These are phyloP conservation scores for Silurus aristotelis DNA, from an alignment of 2,797 vertebrate species.

Conservation along the genomic window DNA sequence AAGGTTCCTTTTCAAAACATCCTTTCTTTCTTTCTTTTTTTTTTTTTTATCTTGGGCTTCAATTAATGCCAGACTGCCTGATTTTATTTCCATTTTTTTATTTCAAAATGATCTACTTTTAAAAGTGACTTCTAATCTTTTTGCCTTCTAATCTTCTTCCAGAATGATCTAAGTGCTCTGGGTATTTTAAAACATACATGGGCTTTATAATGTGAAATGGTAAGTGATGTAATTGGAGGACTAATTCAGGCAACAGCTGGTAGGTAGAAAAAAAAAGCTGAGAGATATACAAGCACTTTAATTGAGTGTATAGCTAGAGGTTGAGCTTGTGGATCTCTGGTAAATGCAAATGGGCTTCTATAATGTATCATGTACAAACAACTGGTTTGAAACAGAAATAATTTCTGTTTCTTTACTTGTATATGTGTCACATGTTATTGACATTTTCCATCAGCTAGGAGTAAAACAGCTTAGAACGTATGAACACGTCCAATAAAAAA, in stretches of 20 bases:
- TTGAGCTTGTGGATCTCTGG: neutral
- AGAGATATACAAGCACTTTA: neutral
- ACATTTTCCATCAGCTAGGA: neutral
- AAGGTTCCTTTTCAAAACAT: slow-evolving; percentile 11
- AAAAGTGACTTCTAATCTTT: slow-evolving; percentile 7
- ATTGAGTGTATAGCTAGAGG: neutral
- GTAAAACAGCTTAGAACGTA: neutral
- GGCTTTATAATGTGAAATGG: neutral
- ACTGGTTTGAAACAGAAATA: neutral
- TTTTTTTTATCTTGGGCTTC: neutral
- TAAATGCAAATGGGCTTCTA: neutral
- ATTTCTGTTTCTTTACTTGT: too few relatives aligned
- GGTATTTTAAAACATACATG: slow-evolving; percentile 13
- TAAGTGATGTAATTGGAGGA: slow-evolving; percentile 15
- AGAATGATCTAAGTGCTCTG: neutral
- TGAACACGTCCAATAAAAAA: neutral
- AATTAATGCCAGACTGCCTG: neutral
- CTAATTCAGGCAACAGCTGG: neutral
- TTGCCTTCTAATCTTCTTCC: neutral
- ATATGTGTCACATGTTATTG: neutral
- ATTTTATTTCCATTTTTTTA: neutral
- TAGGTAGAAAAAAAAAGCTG: neutral
- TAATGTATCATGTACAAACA: neutral
- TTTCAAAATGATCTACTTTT: slow-evolving; percentile 5
- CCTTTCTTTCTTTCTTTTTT: neutral